Percentiles rank a stretch among this genome's conserved stretches.
These are phyloP conservation scores for Lysandra bellargus DNA, from an alignment of 2,888 invertebrate species.

Conservation along the genomic window DNA sequence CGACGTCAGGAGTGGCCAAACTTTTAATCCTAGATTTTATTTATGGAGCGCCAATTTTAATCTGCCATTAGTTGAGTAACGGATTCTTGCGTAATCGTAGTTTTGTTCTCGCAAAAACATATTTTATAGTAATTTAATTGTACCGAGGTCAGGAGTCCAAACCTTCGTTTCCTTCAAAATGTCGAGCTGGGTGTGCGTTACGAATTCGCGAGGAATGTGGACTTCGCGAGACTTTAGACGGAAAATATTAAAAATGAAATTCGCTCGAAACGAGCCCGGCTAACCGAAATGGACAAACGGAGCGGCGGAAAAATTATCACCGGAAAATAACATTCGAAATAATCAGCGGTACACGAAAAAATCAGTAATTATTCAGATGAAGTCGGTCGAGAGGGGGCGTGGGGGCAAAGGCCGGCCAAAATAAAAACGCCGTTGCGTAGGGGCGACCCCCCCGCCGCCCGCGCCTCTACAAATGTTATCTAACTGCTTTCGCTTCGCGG, in stretches of 20 bases:
- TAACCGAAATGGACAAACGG: conserved; percentile 61
- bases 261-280: conserved; percentile 30
- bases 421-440: conserved; percentile 81
- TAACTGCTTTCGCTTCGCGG: conserved; percentile 76
- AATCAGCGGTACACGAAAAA: conserved; percentile 81
- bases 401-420: conserved; percentile 79
- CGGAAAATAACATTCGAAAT: conserved; percentile 80
- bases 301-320: conserved; percentile 76
- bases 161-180: conserved; percentile 14
- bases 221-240: neutral
- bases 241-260: conserved; percentile 15
- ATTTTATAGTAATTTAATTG: conserved; percentile 16
- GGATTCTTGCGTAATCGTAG: neutral
- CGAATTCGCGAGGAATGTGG: neutral
- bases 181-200: conserved; percentile 17
- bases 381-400: conserved; percentile 78
- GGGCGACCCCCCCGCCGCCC: conserved; percentile 69
- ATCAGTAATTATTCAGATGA: conserved; percentile 82
- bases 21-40: conserved; percentile 7
- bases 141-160: conserved; percentile 1
- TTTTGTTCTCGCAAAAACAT: neutral
- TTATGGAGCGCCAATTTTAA: neutral
- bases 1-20: neutral
- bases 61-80: neutral
- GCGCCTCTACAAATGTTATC: conserved; percentile 78